A percentile compares a stretch with the other conserved stretches of the same genome.
phyloP scores from a whole-genome alignment of 2,888 invertebrate species.

The Vannuccia rotundouncinata region DNA sequence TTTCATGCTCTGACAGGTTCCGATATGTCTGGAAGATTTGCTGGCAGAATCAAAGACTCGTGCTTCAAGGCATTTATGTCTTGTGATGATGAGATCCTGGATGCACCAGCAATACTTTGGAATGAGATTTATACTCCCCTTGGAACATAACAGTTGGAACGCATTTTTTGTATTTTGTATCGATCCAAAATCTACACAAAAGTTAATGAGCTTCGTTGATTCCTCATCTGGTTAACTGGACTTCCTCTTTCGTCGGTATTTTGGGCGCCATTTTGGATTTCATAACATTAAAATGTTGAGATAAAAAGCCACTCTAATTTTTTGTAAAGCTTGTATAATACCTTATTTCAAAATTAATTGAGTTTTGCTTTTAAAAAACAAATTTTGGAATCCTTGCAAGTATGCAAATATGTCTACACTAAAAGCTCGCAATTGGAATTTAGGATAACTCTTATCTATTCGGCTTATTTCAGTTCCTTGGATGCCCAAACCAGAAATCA shows the following conservation, averaged over 20 bases:
- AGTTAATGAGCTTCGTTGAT: background rate
- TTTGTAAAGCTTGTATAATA: no score
- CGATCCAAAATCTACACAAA: background rate
- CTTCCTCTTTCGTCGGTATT: background rate
- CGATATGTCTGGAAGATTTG: background rate
- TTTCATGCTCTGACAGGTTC: background rate
- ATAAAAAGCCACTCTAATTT: no score
- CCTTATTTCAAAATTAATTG: no score
- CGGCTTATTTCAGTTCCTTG: slow-evolving; percentile 23
- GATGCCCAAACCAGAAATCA: slow-evolving; percentile 29
- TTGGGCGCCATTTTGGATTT: no score
- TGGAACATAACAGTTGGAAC: background rate
- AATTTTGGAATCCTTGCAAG: no score
- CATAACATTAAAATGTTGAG: no score
- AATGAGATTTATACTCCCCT: background rate
- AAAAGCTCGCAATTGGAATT: background rate
- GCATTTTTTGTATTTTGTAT: background rate
- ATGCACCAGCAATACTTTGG: background rate
- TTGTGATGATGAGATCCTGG: background rate
- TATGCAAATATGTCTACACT: no score
- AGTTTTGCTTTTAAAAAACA: no score
- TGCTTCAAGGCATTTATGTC: background rate
- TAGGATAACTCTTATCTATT: background rate
- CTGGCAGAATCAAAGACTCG: background rate
- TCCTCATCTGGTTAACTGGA: background rate